A percentile compares a stretch with the other conserved stretches of the same genome.
Evolutionary conservation across 92 coral and sea anemone genomes (phyloP).

Genomic region (Galaxea fascicularis): DNA sequence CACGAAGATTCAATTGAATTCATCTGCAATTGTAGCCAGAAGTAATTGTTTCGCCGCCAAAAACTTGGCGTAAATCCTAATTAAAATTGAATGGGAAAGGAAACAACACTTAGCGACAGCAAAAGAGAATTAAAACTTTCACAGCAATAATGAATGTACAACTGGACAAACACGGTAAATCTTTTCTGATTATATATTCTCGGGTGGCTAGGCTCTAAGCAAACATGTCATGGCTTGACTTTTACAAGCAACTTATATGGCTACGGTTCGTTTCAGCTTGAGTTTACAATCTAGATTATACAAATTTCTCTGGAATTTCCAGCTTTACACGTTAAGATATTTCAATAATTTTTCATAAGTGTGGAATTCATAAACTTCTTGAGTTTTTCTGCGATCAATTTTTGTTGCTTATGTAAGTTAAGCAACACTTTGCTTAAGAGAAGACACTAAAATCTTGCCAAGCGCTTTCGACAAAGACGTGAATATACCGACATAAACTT

Average conservation of each 20-base stretch:
- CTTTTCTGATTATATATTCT: conserved; percentile 23
- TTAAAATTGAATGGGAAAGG: conserved; percentile 36
- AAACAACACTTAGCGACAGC: conserved; percentile 25
- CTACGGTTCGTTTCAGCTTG: not conserved
- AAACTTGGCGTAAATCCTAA: not conserved
- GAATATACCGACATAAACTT: conserved; percentile 24
- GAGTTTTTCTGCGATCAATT: not conserved
- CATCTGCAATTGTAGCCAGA: not conserved
- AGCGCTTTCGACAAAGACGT: conserved; percentile 25
- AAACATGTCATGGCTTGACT: conserved; percentile 16
- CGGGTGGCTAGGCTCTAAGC: conserved; percentile 3
- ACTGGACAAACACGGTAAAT: conserved; percentile 22
- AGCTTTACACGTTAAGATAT: not conserved
- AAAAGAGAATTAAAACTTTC: conserved; percentile 17
- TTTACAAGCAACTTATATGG: not conserved
- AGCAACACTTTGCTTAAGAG: not conserved
- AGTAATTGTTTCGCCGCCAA: conserved; percentile 33
- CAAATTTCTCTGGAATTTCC: not conserved
- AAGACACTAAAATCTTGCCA: conserved; percentile 16
- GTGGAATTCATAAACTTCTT: not conserved
- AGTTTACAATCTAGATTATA: no score
- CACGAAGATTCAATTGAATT: not conserved
- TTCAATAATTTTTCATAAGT: not conserved
- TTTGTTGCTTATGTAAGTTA: not conserved
- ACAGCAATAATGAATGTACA: conserved; percentile 3